Evolutionary conservation across 2,888 invertebrate genomes (phyloP).

Genomic region (Xylocampa areola): DNA sequence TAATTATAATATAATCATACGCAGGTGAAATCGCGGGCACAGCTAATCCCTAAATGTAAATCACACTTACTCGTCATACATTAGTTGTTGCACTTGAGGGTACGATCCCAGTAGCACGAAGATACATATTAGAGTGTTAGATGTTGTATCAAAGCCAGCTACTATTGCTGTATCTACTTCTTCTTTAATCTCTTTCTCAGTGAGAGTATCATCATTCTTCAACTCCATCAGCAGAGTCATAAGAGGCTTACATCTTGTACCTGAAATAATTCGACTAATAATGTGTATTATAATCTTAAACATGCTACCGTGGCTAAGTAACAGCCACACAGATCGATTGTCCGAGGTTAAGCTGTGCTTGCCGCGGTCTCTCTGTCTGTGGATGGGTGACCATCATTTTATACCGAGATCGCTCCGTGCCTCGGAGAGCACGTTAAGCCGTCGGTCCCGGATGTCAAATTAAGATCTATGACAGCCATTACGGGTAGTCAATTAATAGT

Average conservation of each 20-base stretch:
- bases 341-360: no score
- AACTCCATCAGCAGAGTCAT: conserved; percentile 42
- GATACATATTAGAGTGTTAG: conserved; percentile 27
- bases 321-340: no score
- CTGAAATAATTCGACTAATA: conserved; percentile 26
- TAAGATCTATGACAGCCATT: no score
- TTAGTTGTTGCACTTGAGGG: conserved; percentile 69
- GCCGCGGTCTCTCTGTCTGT: no score
- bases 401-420: no score
- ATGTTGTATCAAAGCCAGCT: conserved; percentile 52
- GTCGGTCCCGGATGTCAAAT: no score
- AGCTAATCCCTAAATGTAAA: no score
- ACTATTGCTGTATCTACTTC: conserved; percentile 61
- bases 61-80: conserved; percentile 65
- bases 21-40: neutral
- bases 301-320: no score
- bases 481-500: neutral
- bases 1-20: no score
- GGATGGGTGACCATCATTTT: no score
- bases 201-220: conserved; percentile 37
- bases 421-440: no score
- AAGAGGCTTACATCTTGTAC: conserved; percentile 32
- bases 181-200: conserved; percentile 60
- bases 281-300: no score
- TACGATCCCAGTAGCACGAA: conserved; percentile 59